Conservation (phyloP, 2,888 invertebrate genomes). For the Leptopterna dolabrata region DNA sequence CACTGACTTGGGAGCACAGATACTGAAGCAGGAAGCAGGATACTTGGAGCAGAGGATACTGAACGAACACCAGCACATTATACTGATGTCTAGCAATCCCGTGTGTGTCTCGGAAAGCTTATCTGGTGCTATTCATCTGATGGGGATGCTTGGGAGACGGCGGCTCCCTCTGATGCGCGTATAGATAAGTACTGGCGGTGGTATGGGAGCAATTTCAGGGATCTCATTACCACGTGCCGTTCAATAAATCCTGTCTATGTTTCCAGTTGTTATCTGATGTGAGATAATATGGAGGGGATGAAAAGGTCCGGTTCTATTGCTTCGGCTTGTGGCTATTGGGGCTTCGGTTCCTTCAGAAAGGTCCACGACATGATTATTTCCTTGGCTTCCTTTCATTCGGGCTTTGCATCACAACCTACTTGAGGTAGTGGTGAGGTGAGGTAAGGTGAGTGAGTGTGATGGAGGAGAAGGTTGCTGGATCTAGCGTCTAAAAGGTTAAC, state of each 20-base stretch:
- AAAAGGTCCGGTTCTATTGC: neutral
- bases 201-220: neutral
- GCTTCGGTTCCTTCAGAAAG: neutral
- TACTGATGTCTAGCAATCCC: neutral
- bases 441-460: neutral
- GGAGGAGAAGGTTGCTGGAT: neutral
- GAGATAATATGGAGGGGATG: neutral
- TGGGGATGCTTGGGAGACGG: neutral
- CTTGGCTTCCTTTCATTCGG: no score
- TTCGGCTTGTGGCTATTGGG: neutral
- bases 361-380: neutral
- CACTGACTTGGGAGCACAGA: neutral
- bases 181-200: neutral
- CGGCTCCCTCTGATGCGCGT: neutral
- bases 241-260: conserved; percentile 1
- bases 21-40: no score
- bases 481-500: no score
- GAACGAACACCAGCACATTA: neutral
- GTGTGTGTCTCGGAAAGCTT: neutral
- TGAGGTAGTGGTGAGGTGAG: no score
- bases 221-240: conserved; percentile 23
- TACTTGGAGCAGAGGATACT: no score
- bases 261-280: neutral
- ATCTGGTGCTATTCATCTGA: conserved; percentile 2
- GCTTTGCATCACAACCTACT: no score